phyloP scores from a whole-genome alignment of 2,888 invertebrate species.

The Deilephila elpenor region DNA sequence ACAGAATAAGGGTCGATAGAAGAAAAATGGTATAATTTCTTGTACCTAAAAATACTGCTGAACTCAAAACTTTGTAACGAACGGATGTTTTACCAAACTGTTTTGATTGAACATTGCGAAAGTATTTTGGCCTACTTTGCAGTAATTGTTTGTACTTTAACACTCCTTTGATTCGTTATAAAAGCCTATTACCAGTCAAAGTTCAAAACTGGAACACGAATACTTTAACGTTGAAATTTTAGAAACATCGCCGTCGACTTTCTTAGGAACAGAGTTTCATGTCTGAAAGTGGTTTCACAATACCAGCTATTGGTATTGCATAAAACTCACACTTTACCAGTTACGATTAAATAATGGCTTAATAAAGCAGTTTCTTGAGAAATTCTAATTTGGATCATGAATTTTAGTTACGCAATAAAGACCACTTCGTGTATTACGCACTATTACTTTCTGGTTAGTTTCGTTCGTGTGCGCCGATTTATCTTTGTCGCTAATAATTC shows the following conservation, averaged over 20 bases:
- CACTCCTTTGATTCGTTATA: slow-evolving; percentile 34
- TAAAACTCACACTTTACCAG: slow-evolving; percentile 30
- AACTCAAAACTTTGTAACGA: background rate
- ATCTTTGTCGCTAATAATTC: slow-evolving; percentile 27
- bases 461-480: slow-evolving; percentile 19
- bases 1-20: too few relatives aligned
- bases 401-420: slow-evolving; percentile 25
- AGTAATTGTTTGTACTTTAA: slow-evolving; percentile 31
- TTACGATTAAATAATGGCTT: slow-evolving; percentile 42
- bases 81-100: background rate
- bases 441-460: slow-evolving; percentile 23
- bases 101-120: slow-evolving; percentile 1
- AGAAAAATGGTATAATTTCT: too few relatives aligned
- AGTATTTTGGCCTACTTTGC: slow-evolving; percentile 33
- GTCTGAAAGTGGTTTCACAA: background rate
- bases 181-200: slow-evolving; percentile 25
- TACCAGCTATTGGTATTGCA: slow-evolving; percentile 21
- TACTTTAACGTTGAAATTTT: slow-evolving; percentile 18
- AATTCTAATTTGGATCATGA: slow-evolving; percentile 32
- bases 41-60: background rate
- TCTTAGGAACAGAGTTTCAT: slow-evolving; percentile 8
- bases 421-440: slow-evolving; percentile 27
- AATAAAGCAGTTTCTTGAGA: slow-evolving; percentile 39
- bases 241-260: slow-evolving; percentile 4
- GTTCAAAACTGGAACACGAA: slow-evolving; percentile 4